Evolutionary conservation across 2,113 vertebrate genomes (phyloP).

Genomic region (Hippopotamus amphibius): DNA sequence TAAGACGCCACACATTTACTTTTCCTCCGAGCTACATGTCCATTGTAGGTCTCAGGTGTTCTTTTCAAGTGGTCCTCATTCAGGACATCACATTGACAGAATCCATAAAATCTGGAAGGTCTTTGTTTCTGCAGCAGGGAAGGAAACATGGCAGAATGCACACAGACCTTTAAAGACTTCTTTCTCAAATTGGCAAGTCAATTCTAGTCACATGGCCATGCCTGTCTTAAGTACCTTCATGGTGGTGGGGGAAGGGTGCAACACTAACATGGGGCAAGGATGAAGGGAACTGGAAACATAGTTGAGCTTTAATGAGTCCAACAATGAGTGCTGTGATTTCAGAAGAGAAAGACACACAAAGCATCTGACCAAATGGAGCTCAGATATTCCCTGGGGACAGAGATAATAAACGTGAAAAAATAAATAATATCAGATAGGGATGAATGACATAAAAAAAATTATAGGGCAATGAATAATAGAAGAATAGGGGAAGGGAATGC

Average conservation of each 20-base stretch:
- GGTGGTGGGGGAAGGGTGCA: rapidly evolving
- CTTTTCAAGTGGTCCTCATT: not conserved
- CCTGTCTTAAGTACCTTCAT: not conserved
- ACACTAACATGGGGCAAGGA: not conserved
- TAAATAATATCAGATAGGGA: not conserved
- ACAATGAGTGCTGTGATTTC: not conserved
- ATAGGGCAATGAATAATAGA: not conserved
- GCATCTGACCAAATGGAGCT: rapidly evolving
- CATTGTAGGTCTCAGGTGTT: not conserved
- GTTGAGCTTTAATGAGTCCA: not conserved
- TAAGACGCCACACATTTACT: not conserved
- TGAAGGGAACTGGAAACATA: not conserved
- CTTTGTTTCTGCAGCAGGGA: not conserved
- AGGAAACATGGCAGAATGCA: not conserved
- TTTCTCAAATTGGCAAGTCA: not conserved
- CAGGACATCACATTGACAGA: not conserved
- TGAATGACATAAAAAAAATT: not conserved
- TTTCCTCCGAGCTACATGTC: not conserved
- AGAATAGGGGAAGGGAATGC: not conserved
- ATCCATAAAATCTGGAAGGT: not conserved
- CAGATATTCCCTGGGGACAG: not conserved
- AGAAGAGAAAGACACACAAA: not conserved
- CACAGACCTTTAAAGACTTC: not conserved
- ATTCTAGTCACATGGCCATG: not conserved
- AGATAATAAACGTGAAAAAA: not conserved